phyloP scores from a whole-genome alignment of 2,113 vertebrate genomes.

The Potamarius usumacintae region DNA sequence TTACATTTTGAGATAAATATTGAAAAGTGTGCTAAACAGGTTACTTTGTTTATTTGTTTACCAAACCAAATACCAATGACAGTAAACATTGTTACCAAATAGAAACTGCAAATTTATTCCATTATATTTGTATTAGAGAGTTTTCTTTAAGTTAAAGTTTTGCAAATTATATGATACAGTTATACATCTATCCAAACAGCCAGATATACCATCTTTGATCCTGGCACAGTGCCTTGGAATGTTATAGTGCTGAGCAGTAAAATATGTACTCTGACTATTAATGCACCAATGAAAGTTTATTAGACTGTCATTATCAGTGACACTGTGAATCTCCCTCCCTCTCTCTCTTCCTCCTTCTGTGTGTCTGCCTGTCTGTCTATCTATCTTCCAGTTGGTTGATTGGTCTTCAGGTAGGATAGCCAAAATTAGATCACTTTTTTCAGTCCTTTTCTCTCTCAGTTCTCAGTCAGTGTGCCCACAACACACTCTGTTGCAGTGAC shows the following conservation, averaged over 20 bases:
- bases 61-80: not conserved
- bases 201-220: not conserved
- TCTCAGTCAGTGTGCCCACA: slow-evolving; percentile 42
- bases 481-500: not conserved
- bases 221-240: slow-evolving; percentile 7
- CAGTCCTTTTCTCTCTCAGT: slow-evolving; percentile 41
- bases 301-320: slow-evolving; percentile 37
- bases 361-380: not conserved
- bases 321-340: slow-evolving; percentile 4
- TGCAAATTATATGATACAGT: not conserved
- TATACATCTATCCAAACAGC: not conserved
- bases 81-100: not conserved
- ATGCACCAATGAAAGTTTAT: slow-evolving; percentile 35
- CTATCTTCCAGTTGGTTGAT: not conserved
- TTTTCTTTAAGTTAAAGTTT: not conserved
- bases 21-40: not conserved
- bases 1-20: not conserved
- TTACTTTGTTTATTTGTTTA: not conserved
- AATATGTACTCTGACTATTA: slow-evolving; percentile 26
- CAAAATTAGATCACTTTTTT: slow-evolving; percentile 30
- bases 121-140: not conserved
- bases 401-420: not conserved
- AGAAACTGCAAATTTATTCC: not conserved
- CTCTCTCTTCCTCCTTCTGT: not conserved
- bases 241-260: slow-evolving; percentile 9